Conservation (phyloP, 2,888 invertebrate species). For the Latrodectus hesperus region DNA sequence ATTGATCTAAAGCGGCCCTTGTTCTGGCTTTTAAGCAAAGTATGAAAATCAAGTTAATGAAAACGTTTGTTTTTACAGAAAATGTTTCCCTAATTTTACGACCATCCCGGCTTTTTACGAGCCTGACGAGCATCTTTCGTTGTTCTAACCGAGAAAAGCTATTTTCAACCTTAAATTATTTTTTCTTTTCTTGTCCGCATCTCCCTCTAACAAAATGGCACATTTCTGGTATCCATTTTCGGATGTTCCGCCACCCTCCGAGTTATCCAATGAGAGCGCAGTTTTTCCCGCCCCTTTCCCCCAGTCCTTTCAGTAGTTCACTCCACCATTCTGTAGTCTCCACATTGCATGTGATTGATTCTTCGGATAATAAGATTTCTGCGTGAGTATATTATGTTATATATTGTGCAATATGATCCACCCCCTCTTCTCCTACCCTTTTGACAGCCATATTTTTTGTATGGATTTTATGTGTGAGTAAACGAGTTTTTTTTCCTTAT, state of each 20-base stretch:
- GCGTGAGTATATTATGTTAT: constrained; percentile 46
- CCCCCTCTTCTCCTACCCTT: not conserved
- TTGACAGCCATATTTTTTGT: not conserved
- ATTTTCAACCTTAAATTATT: constrained; percentile 63
- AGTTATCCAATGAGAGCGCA: constrained; percentile 40
- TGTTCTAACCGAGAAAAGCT: constrained; percentile 41
- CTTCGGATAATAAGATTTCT: constrained; percentile 34
- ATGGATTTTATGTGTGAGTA: no score
- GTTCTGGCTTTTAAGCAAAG: no score
- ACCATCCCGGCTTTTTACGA: not conserved
- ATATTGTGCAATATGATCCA: not conserved
- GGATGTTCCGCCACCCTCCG: constrained; percentile 49
- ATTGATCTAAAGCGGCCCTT: no score
- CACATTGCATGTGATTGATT: constrained; percentile 38
- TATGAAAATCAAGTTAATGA: no score
- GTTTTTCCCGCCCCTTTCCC: constrained; percentile 11
- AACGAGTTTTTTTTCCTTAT: no score
- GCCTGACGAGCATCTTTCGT: constrained; percentile 13
- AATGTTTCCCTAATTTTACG: no score
- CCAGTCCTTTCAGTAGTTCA: constrained; percentile 6
- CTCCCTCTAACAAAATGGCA: constrained; percentile 47
- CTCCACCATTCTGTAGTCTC: constrained; percentile 10
- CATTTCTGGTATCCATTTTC: constrained; percentile 61
- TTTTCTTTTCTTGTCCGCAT: constrained; percentile 31
- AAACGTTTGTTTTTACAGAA: no score